These are phyloP conservation scores for Andricus quercusramuli DNA, from an alignment of 2,888 invertebrate genomes.

Conservation along the genomic window DNA sequence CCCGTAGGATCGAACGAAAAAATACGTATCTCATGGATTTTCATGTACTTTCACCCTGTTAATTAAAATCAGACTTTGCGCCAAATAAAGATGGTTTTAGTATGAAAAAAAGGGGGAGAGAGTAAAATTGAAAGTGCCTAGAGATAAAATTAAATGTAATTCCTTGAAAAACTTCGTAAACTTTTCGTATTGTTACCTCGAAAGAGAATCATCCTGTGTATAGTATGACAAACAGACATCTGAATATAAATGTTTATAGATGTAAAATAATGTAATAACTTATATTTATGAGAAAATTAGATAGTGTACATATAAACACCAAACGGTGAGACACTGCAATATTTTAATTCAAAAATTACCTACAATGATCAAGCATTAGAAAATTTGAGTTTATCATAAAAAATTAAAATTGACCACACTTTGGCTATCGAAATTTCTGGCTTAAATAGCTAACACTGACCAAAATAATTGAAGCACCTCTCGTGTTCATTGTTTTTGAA, in stretches of 20 bases:
- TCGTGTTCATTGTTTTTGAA: neutral
- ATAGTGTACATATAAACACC: conserved; percentile 54
- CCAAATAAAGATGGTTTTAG: neutral
- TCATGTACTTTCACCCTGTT: no score
- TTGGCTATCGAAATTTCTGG: neutral
- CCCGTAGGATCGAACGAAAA: no score
- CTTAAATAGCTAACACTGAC: neutral
- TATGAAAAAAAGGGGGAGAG: neutral
- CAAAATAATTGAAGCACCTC: neutral
- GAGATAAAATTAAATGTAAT: neutral
- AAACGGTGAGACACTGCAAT: conserved; percentile 32
- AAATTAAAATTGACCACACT: neutral
- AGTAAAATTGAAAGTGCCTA: neutral
- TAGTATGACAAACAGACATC: conserved; percentile 14
- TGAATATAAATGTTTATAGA: conserved; percentile 35
- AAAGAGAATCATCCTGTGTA: conserved; percentile 27
- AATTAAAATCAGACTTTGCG: neutral
- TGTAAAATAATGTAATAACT: conserved; percentile 55
- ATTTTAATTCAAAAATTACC: conserved; percentile 9
- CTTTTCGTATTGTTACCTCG: neutral
- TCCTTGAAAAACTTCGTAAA: neutral
- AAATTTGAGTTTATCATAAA: neutral
- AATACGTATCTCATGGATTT: no score
- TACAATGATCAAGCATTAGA: neutral
- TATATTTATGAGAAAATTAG: conserved; percentile 55